Evolutionary conservation across 2,888 invertebrate species (phyloP).

Genomic region (Meganola albula): DNA sequence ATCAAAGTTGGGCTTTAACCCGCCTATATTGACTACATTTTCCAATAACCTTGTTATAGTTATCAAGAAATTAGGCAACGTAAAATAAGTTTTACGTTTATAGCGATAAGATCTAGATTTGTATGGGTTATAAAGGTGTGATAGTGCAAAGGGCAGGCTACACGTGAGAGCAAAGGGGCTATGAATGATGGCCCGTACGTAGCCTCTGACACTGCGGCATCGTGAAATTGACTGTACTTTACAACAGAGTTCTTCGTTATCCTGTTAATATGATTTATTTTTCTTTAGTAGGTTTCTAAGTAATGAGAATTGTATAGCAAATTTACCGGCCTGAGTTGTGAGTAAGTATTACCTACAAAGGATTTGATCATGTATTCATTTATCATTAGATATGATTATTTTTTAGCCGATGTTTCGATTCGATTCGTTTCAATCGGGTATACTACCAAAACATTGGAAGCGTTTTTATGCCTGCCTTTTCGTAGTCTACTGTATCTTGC

Average conservation of each 20-base stretch:
- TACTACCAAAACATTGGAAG: too few relatives aligned
- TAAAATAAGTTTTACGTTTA: conserved; percentile 15
- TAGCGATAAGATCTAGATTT: conserved; percentile 26
- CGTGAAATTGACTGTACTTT: conserved; percentile 46
- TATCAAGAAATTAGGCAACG: conserved; percentile 13
- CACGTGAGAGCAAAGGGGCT: conserved; percentile 54
- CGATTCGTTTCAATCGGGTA: too few relatives aligned
- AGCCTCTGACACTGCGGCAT: conserved; percentile 56
- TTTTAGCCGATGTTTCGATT: too few relatives aligned
- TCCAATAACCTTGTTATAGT: conserved; percentile 3
- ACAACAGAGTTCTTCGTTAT: conserved; percentile 41
- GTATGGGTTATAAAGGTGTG: conserved; percentile 16
- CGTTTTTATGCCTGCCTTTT: too few relatives aligned
- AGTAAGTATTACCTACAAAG: too few relatives aligned
- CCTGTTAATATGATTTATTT: conserved; percentile 18
- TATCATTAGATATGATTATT: too few relatives aligned
- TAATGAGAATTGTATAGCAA: conserved; percentile 26
- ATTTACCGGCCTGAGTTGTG: too few relatives aligned
- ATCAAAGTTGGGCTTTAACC: conserved; percentile 13
- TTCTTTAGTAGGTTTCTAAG: too few relatives aligned
- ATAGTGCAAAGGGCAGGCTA: conserved; percentile 39
- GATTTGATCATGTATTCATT: too few relatives aligned
- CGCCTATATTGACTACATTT: conserved; percentile 3
- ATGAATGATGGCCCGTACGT: conserved; percentile 67
- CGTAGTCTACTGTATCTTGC: too few relatives aligned